Evolutionary conservation across 2,113 vertebrate genomes (phyloP).

Genomic region (Eublepharis macularius): DNA sequence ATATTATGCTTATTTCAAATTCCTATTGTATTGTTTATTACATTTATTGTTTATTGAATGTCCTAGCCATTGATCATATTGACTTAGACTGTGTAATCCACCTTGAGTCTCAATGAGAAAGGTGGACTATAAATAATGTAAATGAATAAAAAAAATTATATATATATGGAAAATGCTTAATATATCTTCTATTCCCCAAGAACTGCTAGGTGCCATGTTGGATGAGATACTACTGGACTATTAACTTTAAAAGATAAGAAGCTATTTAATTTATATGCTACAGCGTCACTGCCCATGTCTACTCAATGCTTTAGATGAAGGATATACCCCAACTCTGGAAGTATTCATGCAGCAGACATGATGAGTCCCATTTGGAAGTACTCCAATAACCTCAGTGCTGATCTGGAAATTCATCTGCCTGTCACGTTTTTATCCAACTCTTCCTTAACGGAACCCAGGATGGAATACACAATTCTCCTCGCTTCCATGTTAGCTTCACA

Average conservation of each 20-base stretch:
- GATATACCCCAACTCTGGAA: not conserved
- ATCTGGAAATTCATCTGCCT: not conserved
- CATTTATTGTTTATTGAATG: too few relatives aligned
- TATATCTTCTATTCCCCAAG: not conserved
- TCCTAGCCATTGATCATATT: too few relatives aligned
- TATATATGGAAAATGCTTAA: not conserved
- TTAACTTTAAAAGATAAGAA: not conserved
- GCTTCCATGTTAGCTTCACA: too few relatives aligned
- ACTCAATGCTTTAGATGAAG: not conserved
- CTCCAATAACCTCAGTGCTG: not conserved
- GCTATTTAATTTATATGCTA: conserved; percentile 2
- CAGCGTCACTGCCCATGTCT: not conserved
- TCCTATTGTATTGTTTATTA: too few relatives aligned
- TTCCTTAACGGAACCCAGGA: too few relatives aligned
- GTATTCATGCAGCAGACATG: not conserved
- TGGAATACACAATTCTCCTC: too few relatives aligned
- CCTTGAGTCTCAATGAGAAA: too few relatives aligned
- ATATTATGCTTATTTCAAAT: too few relatives aligned
- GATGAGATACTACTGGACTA: not conserved
- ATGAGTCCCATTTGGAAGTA: not conserved
- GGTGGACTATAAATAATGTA: too few relatives aligned
- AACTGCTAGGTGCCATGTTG: not conserved
- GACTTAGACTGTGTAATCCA: too few relatives aligned
- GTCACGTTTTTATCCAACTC: too few relatives aligned
- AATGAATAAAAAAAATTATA: too few relatives aligned